Evolutionary conservation across 2,888 invertebrate genomes (phyloP), one percentile per base, ranked within the genome.

Genomic region (Stratiomys singularior): DNA sequence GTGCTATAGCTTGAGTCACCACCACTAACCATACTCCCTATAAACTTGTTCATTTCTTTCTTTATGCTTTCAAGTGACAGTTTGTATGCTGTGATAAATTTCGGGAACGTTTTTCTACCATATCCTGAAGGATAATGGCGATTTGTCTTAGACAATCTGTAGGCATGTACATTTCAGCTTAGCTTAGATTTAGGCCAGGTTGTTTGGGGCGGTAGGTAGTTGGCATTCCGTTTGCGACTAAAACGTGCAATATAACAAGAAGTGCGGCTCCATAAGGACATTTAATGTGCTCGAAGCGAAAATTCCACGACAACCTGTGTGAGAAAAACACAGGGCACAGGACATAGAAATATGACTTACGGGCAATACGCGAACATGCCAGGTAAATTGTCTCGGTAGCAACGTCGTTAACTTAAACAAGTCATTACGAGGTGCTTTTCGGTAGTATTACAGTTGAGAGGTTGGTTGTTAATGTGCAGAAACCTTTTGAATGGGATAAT

Each of bases 71-170:
- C 44, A 21, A 25, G 67, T 44, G 67, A 67, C 67, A 67, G n/a
- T 67, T 67, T 67, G 21, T 67, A 44, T 44, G 67, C 67, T 44
- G 67, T 67, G 67, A 67, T 67, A 67, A 67, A 67, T 67, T 67
- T 67, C 67, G 67, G 44, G 21, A 67, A 44, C 46, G 44, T 37
- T 67, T 67, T 67, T 37, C 25, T 37, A 44, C 67, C 44, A 18
- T 44, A 18, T 23, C 46, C 44, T 44, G 67, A 67, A 37, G 67
- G 67, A 67, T 67, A 67, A 67, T 67, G 67, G 67, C 46, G 67
- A 67, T 67, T 67, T 67, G 67, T 67, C 67, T 67, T 21, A 67
- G 46, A 23, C 67, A 67, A 67, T 67, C 37, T 44, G 44, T 67
- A 67, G 67, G 67, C 67, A 18, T 67, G 67, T 18, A n/a, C 30